Evolutionary conservation across 2,888 invertebrate species (phyloP).

Genomic region (Pemphredon lugubris): DNA sequence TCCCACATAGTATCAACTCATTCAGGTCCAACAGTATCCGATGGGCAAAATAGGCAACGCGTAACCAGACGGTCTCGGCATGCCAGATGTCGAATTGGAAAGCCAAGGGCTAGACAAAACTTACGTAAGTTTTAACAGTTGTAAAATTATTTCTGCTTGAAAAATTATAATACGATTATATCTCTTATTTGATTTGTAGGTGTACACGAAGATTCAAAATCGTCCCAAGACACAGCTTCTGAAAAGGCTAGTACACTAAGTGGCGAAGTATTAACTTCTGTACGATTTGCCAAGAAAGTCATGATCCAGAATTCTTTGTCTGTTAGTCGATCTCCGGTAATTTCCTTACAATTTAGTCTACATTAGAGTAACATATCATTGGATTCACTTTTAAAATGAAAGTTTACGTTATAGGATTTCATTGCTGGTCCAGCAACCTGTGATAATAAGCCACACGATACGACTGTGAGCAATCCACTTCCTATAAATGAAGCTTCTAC

Average conservation of each 20-base stretch:
- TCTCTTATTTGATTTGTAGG: constrained; percentile 52
- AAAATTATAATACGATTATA: not conserved
- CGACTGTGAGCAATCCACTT: constrained; percentile 35
- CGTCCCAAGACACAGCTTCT: constrained; percentile 66
- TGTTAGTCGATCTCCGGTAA: constrained; percentile 48
- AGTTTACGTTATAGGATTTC: constrained; percentile 47
- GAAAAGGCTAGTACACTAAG: constrained; percentile 64
- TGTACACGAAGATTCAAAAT: constrained; percentile 69
- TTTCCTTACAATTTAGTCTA: not conserved
- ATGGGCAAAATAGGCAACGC: constrained; percentile 68
- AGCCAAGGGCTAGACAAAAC: constrained; percentile 71
- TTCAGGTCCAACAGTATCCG: constrained; percentile 74
- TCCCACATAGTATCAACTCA: constrained; percentile 90
- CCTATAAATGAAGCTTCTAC: constrained; percentile 49
- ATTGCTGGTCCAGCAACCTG: constrained; percentile 45
- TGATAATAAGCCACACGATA: constrained; percentile 50
- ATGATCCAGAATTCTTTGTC: constrained; percentile 68
- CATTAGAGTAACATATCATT: not conserved
- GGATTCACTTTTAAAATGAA: not conserved
- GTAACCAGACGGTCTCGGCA: constrained; percentile 69
- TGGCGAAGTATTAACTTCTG: constrained; percentile 72
- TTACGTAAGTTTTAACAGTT: constrained; percentile 63
- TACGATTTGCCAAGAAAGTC: constrained; percentile 77
- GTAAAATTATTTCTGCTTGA: not conserved
- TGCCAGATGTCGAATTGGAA: constrained; percentile 72